phyloP scores from a whole-genome alignment of 2,797 vertebrate species.

The Myotis daubentonii region DNA sequence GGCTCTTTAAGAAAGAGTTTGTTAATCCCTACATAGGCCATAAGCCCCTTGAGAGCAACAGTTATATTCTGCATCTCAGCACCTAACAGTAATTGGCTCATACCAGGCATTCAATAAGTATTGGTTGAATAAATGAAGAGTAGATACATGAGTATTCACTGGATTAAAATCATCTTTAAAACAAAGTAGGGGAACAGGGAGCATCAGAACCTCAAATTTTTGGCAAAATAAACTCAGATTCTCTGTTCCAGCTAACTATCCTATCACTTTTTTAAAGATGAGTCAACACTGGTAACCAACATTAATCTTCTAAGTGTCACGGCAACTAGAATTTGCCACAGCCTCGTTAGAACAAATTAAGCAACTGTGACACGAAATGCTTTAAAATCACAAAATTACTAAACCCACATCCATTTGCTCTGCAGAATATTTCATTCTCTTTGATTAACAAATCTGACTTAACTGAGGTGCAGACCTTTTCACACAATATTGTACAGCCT shows the following conservation, averaged over 20 bases:
- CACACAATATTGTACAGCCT: constrained; percentile 65
- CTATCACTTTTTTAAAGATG: not conserved
- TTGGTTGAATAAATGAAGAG: not conserved
- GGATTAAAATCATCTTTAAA: constrained; percentile 28
- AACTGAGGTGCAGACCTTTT: constrained; percentile 77
- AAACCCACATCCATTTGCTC: constrained; percentile 82
- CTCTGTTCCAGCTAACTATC: not conserved
- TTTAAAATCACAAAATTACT: constrained; percentile 82
- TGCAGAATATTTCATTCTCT: constrained; percentile 86
- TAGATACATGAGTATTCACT: not conserved
- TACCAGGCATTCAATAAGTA: not conserved
- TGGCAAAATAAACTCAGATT: not conserved
- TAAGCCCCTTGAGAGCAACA: not conserved
- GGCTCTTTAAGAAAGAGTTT: not conserved
- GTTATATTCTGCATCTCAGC: not conserved
- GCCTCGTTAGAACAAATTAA: constrained; percentile 71
- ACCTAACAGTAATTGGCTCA: not conserved
- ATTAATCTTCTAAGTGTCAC: constrained; percentile 37
- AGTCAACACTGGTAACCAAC: constrained; percentile 36
- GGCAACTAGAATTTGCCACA: constrained; percentile 58
- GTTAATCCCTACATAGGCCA: not conserved
- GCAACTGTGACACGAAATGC: constrained; percentile 64
- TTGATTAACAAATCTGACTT: constrained; percentile 85
- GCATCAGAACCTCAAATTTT: not conserved
- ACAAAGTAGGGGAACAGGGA: not conserved